phyloP scores from a whole-genome alignment of 2,888 invertebrate genomes.

The Isoperla grammatica region DNA sequence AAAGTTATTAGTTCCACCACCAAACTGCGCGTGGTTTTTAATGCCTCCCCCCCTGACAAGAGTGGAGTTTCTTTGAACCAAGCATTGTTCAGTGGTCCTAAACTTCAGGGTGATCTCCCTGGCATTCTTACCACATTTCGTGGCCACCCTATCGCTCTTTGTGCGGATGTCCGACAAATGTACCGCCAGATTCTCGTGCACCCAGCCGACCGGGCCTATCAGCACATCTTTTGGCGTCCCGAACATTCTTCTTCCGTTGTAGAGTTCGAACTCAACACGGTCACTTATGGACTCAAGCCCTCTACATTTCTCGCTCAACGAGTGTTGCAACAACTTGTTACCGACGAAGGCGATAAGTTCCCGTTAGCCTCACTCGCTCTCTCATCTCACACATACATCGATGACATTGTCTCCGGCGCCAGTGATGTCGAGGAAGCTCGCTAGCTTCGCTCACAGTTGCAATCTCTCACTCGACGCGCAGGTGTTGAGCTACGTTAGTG shows the following conservation, averaged over 20 bases:
- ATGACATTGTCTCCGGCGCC: conserved; percentile 32
- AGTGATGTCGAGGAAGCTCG: conserved; percentile 27
- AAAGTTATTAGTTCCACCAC: conserved; percentile 3
- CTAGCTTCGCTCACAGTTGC: conserved; percentile 28
- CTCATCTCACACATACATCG: conserved; percentile 32
- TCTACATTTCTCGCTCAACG: conserved; percentile 32
- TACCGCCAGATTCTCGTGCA: conserved; percentile 22
- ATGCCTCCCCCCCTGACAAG: neutral
- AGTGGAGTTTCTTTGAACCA: conserved; percentile 1
- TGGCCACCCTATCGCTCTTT: conserved; percentile 5
- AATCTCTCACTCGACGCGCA: conserved; percentile 26
- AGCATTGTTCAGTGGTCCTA: neutral
- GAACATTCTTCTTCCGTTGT: conserved; percentile 22
- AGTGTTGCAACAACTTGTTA: conserved; percentile 30
- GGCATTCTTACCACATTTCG: conserved; percentile 1
- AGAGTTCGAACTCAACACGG: conserved; percentile 30
- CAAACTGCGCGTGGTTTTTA: conserved; percentile 1
- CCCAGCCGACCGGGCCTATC: conserved; percentile 27
- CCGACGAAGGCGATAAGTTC: conserved; percentile 25
- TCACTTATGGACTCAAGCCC: conserved; percentile 34
- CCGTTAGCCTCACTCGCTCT: conserved; percentile 29
- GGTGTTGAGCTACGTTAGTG: conserved; percentile 34
- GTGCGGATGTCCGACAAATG: no score
- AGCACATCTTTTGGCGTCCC: conserved; percentile 34
- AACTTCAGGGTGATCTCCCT: neutral